Conservation (phyloP, 2,113 vertebrate genomes). For the Hydrolagus affinis region DNA sequence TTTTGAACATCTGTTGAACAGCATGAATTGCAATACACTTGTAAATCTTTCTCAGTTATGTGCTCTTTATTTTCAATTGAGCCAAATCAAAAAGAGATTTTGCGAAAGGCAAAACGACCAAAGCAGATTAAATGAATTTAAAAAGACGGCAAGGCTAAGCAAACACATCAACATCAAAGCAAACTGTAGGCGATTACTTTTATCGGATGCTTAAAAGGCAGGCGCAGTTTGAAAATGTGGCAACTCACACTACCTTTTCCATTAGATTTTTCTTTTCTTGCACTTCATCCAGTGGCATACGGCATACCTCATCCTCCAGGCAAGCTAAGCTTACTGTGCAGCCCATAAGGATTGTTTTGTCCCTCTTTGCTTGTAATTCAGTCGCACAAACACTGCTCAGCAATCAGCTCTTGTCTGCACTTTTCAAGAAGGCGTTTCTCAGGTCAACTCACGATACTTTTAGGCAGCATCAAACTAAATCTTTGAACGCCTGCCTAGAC, state of each 20-base stretch:
- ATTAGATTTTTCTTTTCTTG: constrained; percentile 7
- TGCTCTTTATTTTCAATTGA: background rate
- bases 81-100: background rate
- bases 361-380: background rate
- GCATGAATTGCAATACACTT: background rate
- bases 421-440: background rate
- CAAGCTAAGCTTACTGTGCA: constrained; percentile 35
- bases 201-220: background rate
- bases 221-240: background rate
- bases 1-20: background rate
- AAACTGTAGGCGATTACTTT: background rate
- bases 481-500: background rate
- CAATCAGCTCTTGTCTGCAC: background rate
- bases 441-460: background rate
- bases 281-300: background rate
- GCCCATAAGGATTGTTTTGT: constrained; percentile 35
- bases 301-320: constrained; percentile 22
- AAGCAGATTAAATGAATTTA: too few species aligned
- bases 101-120: background rate
- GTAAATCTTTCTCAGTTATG: background rate
- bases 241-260: constrained; percentile 17
- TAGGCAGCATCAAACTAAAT: background rate
- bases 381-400: background rate
- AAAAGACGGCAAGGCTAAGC: too few species aligned
- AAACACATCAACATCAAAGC: background rate